Evolutionary conservation across 2,888 invertebrate genomes (phyloP).

Genomic region (Macrosiphum euphorbiae): DNA sequence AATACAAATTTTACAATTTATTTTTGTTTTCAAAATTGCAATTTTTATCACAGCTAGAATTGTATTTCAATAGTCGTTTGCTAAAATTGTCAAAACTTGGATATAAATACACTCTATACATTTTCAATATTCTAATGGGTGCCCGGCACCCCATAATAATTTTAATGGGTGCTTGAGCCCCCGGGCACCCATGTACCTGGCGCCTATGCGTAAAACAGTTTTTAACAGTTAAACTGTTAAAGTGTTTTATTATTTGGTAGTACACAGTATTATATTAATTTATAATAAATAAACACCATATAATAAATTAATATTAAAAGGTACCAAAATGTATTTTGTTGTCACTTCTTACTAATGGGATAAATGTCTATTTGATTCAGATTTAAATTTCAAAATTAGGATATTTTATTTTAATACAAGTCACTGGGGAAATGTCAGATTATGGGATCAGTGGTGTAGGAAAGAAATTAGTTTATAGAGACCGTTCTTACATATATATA

Average conservation of each 20-base stretch:
- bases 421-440: constrained; percentile 1
- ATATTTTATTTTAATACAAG: neutral
- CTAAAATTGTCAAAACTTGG: no score
- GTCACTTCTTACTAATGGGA: neutral
- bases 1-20: no score
- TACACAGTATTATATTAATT: neutral
- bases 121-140: no score
- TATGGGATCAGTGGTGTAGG: neutral
- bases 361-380: constrained; percentile 18
- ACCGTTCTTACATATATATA: neutral
- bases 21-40: no score
- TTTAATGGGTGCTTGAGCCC: no score
- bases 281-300: neutral
- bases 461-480: constrained; percentile 8
- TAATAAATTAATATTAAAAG: neutral
- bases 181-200: no score
- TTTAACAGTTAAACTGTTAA: neutral
- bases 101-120: no score
- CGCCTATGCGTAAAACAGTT: neutral
- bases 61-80: no score
- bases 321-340: neutral
- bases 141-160: no score
- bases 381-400: constrained; percentile 35
- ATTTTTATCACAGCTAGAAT: no score
- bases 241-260: neutral